Base-by-base conservation (phyloP, 2,888 invertebrate species). In the Epirrhoe alternata region DNA sequence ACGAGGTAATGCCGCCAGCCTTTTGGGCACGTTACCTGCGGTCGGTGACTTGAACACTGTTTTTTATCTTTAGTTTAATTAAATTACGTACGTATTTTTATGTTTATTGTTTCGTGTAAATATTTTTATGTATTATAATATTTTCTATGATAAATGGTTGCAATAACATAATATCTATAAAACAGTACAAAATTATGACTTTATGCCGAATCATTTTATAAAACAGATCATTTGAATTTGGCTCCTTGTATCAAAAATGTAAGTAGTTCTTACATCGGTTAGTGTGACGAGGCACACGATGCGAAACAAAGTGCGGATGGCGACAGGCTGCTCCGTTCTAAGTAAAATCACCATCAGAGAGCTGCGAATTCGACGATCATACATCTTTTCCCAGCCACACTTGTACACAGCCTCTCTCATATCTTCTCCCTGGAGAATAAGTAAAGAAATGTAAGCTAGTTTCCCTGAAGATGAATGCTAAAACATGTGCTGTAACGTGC, bases 361-460 rank as follows among this genome's bases (percentile, higher is more conserved):
- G 7, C 54, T 73, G 33, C 77, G 74, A 10, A 65, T 58, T 35
- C 64, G 62, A 6, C 59, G 69, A 51, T 76, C 59, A 59, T 72
- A 71, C 8, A 64, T 31, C 7, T 8, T 12, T 68, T 79, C 78
- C 80, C 79, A 79, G 6, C 77, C 77, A 42, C 76, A 75, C 0
- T 35, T 57, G 55, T 78, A 79, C 0, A 79, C 24, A 0, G 80
- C 66, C 1, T 61, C 12, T 10, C 73, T 69, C 5, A 78, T 60
- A 1, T 55, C 24, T 30, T 76, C 75, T 35, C 78, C 73, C 79
- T 79, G 63, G 1, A 45, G 33, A 49, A 35, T 8, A 59, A n/a
- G 2, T 0, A 8, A 12, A 12, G 12, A 12, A 24, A 24, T 24
- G 24, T 42, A 42, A 42, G 33, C 5, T 7, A 33, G 33, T 33